Base-by-base conservation (phyloP, 2,113 vertebrate species). In the Indicator indicator region DNA sequence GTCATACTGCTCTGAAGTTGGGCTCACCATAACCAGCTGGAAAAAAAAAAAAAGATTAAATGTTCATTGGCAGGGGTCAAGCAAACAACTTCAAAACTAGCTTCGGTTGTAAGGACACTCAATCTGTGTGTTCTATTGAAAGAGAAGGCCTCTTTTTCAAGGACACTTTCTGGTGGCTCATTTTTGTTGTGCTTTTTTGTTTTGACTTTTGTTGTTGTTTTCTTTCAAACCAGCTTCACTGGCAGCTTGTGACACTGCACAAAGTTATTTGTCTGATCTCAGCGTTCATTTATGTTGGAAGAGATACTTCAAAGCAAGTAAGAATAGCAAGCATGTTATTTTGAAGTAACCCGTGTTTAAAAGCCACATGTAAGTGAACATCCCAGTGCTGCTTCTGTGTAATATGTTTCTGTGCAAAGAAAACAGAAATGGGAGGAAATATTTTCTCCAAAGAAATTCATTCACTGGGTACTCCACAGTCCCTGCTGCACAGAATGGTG, bases 1-100 rank as follows among this genome's bases (percentile, higher is more conserved):
- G 97, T 99, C 99, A 91, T 99, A 99, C 95, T 99, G 99, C 97
- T 99, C 99, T 89, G 99, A 98, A 44, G 98, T 99, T 36, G 99
- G 99, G 86, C 99, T 99, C 88, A 99, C 99, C 97, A 99, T 98
- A 67, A 99, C 99, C 96, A 99, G 96, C 99, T 99, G 96, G 92
- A 97, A 50, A 95, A 82, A 50, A 46, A 52, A 70, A 52, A 24
- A 97, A 81, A 97, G 82, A 97, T 91, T 90, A 94, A 92, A 93
- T 42, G 97, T n/a, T 91, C 86, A 77, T 68, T 78, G 85, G 56
- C 42, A 82, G 55, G 55, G 16, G 8, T 54, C 59, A 86, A 77
- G 50, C 26, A 73, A 84, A 46, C 19, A 62, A 59, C 59, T 64
- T 79, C 71, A 84, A 71, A 88, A 46, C 3, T 56, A 92, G 68